phyloP scores from a whole-genome alignment of 1,140 invertebrate species.

The Ectropis grisescens region DNA sequence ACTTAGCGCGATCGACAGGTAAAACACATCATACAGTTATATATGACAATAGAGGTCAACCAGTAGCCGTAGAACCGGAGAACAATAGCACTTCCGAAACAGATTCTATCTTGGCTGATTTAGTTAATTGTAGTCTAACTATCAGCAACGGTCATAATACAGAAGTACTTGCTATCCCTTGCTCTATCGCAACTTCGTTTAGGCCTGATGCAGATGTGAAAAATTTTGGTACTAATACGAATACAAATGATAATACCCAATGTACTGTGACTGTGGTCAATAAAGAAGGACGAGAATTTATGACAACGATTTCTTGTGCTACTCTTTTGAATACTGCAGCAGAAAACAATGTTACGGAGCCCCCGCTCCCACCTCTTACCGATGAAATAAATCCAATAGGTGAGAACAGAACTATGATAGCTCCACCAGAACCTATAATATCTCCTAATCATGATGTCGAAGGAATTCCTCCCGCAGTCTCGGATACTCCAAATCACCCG shows the following conservation, averaged over 20 bases:
- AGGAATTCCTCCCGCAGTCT: constrained; percentile 21
- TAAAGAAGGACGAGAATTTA: constrained; percentile 51
- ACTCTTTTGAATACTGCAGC: constrained; percentile 50
- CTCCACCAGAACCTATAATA: background rate
- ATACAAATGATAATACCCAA: constrained; percentile 42
- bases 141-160: constrained; percentile 48
- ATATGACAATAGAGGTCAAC: constrained; percentile 54
- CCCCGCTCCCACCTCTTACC: too few relatives aligned
- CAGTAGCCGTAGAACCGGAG: constrained; percentile 46
- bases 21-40: constrained; percentile 53
- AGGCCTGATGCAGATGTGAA: constrained; percentile 52
- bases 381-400: constrained; percentile 12
- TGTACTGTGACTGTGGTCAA: constrained; percentile 59
- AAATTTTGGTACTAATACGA: constrained; percentile 24
- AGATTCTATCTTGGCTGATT: constrained; percentile 56
- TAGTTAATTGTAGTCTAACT: constrained; percentile 60
- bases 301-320: constrained; percentile 63
- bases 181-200: constrained; percentile 65
- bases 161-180: constrained; percentile 61
- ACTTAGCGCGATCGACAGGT: constrained; percentile 59
- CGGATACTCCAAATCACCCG: constrained; percentile 14
- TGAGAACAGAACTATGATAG: constrained; percentile 10
- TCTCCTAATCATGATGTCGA: background rate
- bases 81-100: constrained; percentile 30
- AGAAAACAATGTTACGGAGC: constrained; percentile 58